These are phyloP conservation scores for Hephaestus fuliginosus DNA, from an alignment of 2,797 vertebrate genomes.

Conservation along the genomic window DNA sequence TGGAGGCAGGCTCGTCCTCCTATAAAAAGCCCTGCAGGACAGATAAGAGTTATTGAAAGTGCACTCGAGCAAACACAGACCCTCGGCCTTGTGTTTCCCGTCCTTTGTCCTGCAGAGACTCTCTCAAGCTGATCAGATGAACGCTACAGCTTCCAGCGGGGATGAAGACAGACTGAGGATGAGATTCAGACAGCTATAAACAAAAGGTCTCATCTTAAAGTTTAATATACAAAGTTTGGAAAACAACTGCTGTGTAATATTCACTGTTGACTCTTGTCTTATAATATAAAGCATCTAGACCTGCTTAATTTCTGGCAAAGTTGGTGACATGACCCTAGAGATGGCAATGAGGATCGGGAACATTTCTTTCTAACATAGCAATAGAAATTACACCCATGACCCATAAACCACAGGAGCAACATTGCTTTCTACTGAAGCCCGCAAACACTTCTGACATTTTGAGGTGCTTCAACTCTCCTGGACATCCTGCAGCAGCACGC, in stretches of 20 bases:
- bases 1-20: not conserved
- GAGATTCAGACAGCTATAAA: not conserved
- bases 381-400: not conserved
- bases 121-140: slow-evolving; percentile 22
- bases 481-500: not conserved
- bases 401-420: not conserved
- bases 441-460: not conserved
- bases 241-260: slow-evolving; percentile 15
- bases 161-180: not conserved
- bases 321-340: accelerated
- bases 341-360: not conserved
- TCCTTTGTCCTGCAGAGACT: slow-evolving; percentile 13
- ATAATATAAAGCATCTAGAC: not conserved
- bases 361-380: not conserved
- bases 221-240: slow-evolving; percentile 8
- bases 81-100: slow-evolving; percentile 15
- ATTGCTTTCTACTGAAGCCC: too few species aligned
- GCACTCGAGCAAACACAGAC: slow-evolving; percentile 33
- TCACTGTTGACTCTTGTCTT: slow-evolving; percentile 14
- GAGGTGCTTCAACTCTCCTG: not conserved
- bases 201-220: slow-evolving; percentile 14
- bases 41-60: slow-evolving; percentile 52
- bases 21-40: slow-evolving; percentile 14
- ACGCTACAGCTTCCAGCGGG: not conserved
- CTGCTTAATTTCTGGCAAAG: not conserved